phyloP scores from a whole-genome alignment of 2,888 invertebrate species.

The Trissolcus japonicus region DNA sequence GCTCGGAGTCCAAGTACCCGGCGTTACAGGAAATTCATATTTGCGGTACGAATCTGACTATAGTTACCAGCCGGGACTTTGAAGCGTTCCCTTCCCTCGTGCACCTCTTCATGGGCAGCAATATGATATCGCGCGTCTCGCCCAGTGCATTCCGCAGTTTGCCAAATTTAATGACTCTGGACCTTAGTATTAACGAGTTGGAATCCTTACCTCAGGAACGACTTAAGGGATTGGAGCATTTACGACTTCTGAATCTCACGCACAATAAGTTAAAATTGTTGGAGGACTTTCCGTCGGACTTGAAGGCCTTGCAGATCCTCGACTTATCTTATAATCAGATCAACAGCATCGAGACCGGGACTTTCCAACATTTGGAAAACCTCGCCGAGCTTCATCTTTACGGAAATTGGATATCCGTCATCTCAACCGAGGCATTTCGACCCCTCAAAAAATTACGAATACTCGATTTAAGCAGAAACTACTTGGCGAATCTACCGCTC shows the following conservation, averaged over 20 bases:
- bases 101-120: conserved; percentile 84
- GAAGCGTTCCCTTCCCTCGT: conserved; percentile 88
- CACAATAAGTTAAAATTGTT: conserved; percentile 88
- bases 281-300: conserved; percentile 87
- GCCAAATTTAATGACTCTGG: conserved; percentile 85
- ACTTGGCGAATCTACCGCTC: conserved; percentile 87
- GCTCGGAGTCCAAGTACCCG: conserved; percentile 82
- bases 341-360: conserved; percentile 84
- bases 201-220: conserved; percentile 90
- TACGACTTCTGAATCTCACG: conserved; percentile 87
- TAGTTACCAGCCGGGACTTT: conserved; percentile 90
- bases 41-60: conserved; percentile 86
- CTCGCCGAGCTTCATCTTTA: conserved; percentile 87
- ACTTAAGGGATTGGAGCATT: conserved; percentile 85
- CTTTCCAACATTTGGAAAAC: conserved; percentile 86
- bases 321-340: conserved; percentile 91
- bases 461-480: conserved; percentile 89
- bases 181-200: conserved; percentile 89
- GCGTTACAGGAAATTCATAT: conserved; percentile 89
- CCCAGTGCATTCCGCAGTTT: conserved; percentile 90
- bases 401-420: conserved; percentile 88
- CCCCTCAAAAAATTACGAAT: conserved; percentile 85
- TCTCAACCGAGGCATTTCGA: conserved; percentile 87
- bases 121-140: conserved; percentile 86
- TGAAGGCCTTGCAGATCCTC: conserved; percentile 86